Conservation (phyloP, 2,113 vertebrate species). For the Steatornis caripensis region DNA sequence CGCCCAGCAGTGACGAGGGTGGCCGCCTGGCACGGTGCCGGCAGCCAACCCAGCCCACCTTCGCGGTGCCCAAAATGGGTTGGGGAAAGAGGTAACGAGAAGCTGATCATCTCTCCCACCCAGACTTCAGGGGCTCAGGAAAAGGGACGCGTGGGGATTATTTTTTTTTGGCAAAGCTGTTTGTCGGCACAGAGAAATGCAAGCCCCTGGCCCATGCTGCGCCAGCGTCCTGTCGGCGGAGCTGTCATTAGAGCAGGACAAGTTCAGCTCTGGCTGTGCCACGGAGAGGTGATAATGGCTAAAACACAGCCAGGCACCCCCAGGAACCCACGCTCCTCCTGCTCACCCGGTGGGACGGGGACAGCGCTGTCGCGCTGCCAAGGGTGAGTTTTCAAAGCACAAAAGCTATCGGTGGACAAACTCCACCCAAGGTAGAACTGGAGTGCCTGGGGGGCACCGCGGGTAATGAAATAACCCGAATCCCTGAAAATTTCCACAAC, state of each 20-base stretch:
- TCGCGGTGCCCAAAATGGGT: accelerated
- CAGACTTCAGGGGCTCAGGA: accelerated
- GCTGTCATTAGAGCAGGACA: background rate
- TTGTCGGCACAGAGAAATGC: accelerated
- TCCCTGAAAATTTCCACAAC: background rate
- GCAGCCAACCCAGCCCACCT: background rate
- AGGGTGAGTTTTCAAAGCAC: accelerated
- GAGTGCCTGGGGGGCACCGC: background rate
- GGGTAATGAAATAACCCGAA: background rate
- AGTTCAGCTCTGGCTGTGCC: background rate
- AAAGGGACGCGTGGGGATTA: accelerated
- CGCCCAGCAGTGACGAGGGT: accelerated
- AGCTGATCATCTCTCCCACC: background rate
- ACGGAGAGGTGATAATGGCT: accelerated
- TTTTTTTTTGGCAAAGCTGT: background rate
- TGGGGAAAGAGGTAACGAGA: accelerated
- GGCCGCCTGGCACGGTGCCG: accelerated
- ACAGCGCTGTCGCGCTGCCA: accelerated
- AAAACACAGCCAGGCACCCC: background rate
- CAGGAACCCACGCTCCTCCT: background rate
- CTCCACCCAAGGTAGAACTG: background rate
- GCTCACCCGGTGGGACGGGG: accelerated
- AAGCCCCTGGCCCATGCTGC: background rate
- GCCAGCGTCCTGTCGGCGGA: accelerated
- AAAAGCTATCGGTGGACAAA: background rate